Conservation (phyloP, 2,888 invertebrate genomes). For the Eubasilissa splendida region DNA sequence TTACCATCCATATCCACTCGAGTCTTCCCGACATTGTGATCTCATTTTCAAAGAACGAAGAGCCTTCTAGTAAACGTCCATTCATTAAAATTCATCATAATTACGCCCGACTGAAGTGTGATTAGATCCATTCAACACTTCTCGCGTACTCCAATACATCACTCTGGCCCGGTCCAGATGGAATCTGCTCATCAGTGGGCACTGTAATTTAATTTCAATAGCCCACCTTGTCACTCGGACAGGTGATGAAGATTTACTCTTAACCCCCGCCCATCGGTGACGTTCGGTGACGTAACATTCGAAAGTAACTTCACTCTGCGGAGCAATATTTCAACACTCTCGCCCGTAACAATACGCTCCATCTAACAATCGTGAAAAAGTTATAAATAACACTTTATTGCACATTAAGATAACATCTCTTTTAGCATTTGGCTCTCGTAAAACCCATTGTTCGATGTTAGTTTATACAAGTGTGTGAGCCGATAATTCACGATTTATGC, state of each 20-base stretch:
- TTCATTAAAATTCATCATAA: conserved; percentile 28
- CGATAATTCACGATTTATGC: conserved; percentile 43
- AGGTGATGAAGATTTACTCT: conserved; percentile 53
- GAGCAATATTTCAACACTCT: conserved; percentile 43
- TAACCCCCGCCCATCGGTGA: conserved; percentile 24
- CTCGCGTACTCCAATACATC: conserved; percentile 23
- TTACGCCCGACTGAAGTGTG: conserved; percentile 3
- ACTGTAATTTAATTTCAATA: conserved; percentile 48
- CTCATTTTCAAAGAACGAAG: conserved; percentile 13
- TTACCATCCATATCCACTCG: background rate
- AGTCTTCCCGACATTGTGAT: conserved; percentile 20
- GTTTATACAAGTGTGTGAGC: conserved; percentile 42
- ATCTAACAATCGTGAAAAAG: conserved; percentile 52
- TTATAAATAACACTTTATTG: conserved; percentile 52
- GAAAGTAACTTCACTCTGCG: conserved; percentile 45
- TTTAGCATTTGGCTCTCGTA: conserved; percentile 47
- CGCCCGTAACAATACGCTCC: background rate
- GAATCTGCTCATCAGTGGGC: conserved; percentile 23
- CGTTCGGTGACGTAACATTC: conserved; percentile 43
- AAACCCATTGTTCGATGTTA: conserved; percentile 43
- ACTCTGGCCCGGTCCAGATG: conserved; percentile 3
- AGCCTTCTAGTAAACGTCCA: conserved; percentile 35
- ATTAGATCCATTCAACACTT: conserved; percentile 36
- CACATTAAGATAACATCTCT: conserved; percentile 54
- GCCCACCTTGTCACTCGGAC: conserved; percentile 43